Evolutionary conservation across 1,140 invertebrate species (phyloP), one percentile per base, ranked within the genome.

Genomic region (Oncopodura yosiiana): DNA sequence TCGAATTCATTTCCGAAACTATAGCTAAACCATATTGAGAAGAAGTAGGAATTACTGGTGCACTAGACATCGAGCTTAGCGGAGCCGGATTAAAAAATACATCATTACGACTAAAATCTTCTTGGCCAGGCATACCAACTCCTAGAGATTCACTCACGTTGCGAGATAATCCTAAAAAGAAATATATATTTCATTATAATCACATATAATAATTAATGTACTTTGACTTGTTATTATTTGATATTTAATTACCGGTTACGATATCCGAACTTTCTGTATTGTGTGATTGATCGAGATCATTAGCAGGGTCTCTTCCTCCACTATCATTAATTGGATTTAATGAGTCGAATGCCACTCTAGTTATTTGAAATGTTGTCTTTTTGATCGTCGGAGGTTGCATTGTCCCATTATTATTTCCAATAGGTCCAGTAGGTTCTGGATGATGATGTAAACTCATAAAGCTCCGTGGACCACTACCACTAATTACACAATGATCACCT

Each of bases 361-460:
- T 94, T 67, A 94, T 93, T 76, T 93, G 88, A 75, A 94, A 94
- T 49, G 88, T 91, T 67, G 80, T 85, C 75, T 86, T 87, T 75
- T 86, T 86, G 12, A 34, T 53, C 46, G 24, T 43, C 8, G 45
- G 30, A 14, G 29, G 30, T 53, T 36, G 39, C 38, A 51, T 41
- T 24, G 36, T 38, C 46, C 36, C 36, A 12, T 14, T 6, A 24
- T 12, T 45, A 45, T 24, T 30, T 8, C 8, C 26, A 9, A 14
- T 29, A 16, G 8, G 19, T 41, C 38, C 38, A 14, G 44, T 32
- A 46, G 44, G 38, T 51, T 51, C 38, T 39, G 36, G 49, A 32
- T 42, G 38, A 41, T 51, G 38, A n/a, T 11, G 38, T 11, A 6
- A 39, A 5, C 16, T 11, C 32, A 16, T 49, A 30, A 24, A 23